Conservation (phyloP, 2,797 vertebrate species). For the Anabas testudineus region DNA sequence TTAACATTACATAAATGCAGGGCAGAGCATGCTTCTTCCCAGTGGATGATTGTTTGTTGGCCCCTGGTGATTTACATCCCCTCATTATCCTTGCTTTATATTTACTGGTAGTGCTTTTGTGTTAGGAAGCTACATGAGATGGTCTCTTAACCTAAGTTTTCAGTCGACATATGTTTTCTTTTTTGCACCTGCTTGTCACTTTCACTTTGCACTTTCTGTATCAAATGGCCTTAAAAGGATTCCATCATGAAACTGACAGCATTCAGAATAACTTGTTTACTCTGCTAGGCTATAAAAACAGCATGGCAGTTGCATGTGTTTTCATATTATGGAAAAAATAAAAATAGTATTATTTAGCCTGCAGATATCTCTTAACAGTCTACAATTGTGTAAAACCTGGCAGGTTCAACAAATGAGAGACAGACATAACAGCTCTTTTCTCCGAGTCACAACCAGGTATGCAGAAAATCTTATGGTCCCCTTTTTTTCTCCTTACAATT, state of each 20-base stretch:
- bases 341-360: constrained; percentile 47
- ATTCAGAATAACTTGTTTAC: constrained; percentile 33
- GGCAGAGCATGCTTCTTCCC: constrained; percentile 7
- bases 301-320: constrained; percentile 33
- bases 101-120: constrained; percentile 26
- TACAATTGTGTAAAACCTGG: constrained; percentile 53
- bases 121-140: constrained; percentile 7
- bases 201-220: not conserved
- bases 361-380: constrained; percentile 45
- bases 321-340: constrained; percentile 35
- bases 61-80: constrained; percentile 40
- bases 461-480: constrained; percentile 15
- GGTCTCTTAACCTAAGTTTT: not conserved
- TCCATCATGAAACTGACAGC: not conserved
- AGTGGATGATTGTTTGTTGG: constrained; percentile 21
- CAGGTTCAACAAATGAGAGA: constrained; percentile 55
- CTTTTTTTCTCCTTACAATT: constrained; percentile 16
- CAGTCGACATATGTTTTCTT: not conserved
- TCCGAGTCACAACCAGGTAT: constrained; percentile 8
- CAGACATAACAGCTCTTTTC: constrained; percentile 48
- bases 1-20: too few relatives aligned
- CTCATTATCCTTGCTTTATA: constrained; percentile 30
- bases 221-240: not conserved
- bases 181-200: not conserved
- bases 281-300: constrained; percentile 19